These are phyloP conservation scores for Gila orcuttii DNA, from an alignment of 2,113 vertebrate genomes.

Conservation along the genomic window DNA sequence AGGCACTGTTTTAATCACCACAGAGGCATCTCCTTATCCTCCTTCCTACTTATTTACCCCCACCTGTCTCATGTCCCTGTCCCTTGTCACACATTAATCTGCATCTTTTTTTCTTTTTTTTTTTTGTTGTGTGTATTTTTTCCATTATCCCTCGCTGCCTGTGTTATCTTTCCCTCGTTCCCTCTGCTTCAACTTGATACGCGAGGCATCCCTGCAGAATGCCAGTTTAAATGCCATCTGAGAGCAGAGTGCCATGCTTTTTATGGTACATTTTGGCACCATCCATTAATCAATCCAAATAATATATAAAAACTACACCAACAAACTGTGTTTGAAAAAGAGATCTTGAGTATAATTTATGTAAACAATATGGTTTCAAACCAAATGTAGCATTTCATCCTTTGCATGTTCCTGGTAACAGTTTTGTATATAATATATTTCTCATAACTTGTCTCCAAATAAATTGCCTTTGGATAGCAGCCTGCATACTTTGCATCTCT, in stretches of 20 bases:
- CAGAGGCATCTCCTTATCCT: slow-evolving; percentile 7
- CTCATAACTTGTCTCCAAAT: background rate
- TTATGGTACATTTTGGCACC: no score
- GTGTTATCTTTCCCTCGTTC: background rate
- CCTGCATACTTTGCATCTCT: background rate
- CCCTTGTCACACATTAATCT: background rate
- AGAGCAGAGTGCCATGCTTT: background rate
- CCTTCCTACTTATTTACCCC: background rate
- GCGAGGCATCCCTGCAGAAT: background rate
- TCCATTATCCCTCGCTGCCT: background rate
- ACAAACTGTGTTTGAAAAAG: no score
- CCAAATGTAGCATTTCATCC: background rate
- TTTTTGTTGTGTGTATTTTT: background rate
- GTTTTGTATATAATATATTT: background rate
- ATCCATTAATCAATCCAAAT: no score
- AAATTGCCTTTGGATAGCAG: background rate
- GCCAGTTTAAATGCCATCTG: slow-evolving; percentile 33
- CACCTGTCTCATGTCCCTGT: background rate
- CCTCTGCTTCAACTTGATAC: background rate
- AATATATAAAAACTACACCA: no score
- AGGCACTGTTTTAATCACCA: slow-evolving; percentile 41
- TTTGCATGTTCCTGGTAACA: background rate
- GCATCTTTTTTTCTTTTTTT: background rate
- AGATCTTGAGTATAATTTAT: no score
- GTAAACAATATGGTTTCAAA: background rate